Conservation (phyloP, 2,797 vertebrate genomes). For the Sparidentex hasta region DNA sequence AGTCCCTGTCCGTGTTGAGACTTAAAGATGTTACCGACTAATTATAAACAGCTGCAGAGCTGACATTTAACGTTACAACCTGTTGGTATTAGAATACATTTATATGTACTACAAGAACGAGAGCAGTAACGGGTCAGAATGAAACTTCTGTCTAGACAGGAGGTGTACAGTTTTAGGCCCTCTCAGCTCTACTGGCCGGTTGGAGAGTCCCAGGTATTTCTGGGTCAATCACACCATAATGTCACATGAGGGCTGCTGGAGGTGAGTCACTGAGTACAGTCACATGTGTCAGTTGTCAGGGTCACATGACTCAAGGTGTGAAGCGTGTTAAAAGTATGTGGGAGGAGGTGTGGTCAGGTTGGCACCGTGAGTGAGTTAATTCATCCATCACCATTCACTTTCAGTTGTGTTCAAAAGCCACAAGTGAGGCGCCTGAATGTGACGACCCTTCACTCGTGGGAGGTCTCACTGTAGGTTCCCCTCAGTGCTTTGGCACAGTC, state of each 20-base stretch:
- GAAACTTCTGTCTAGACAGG: slow-evolving; percentile 63
- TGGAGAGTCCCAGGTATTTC: slow-evolving; percentile 70
- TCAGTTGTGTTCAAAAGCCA: background rate
- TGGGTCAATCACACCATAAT: slow-evolving; percentile 31
- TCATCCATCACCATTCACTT: background rate
- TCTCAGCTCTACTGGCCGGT: background rate
- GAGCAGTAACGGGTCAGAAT: slow-evolving; percentile 35
- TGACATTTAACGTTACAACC: no score
- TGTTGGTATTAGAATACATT: background rate
- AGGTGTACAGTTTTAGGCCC: slow-evolving; percentile 22
- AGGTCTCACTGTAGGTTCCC: background rate
- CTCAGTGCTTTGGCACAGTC: background rate
- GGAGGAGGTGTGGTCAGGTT: background rate
- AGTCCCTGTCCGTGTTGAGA: no score
- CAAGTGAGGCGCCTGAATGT: background rate
- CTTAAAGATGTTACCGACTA: no score
- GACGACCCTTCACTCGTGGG: background rate
- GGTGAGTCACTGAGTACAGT: slow-evolving; percentile 48
- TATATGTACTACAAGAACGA: background rate
- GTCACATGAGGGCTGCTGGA: slow-evolving; percentile 25
- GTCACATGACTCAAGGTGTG: slow-evolving; percentile 23
- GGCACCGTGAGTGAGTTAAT: background rate
- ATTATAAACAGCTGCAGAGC: background rate
- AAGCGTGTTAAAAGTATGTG: background rate
- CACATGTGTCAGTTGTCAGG: slow-evolving; percentile 30